phyloP scores from a whole-genome alignment of 1,140 invertebrate species.

The Heliconius melpomene region DNA sequence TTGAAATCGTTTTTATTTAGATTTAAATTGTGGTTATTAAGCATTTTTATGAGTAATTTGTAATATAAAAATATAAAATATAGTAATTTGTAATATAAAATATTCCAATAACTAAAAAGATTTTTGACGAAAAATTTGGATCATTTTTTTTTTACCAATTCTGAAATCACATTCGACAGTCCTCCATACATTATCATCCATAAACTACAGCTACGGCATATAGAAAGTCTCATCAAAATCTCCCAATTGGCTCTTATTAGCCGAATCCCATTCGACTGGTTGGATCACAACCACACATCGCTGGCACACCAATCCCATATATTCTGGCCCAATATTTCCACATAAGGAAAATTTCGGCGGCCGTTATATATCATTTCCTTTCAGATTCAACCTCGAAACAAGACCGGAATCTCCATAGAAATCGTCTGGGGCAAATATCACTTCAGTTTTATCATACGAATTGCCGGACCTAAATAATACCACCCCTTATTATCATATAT shows the following conservation, averaged over 20 bases:
- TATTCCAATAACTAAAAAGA: neutral
- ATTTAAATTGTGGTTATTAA: neutral
- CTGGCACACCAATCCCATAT: constrained; percentile 49
- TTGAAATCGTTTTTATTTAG: neutral
- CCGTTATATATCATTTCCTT: constrained; percentile 70
- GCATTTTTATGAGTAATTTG: neutral
- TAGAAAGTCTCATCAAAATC: constrained; percentile 17
- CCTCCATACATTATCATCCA: constrained; percentile 11
- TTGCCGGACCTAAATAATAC: constrained; percentile 76
- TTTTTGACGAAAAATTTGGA: neutral
- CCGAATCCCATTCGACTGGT: constrained; percentile 29
- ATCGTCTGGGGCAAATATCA: constrained; percentile 75
- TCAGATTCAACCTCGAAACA: constrained; percentile 76
- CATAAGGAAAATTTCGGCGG: constrained; percentile 52
- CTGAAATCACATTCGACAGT: neutral
- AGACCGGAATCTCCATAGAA: constrained; percentile 78
- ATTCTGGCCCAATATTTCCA: constrained; percentile 59
- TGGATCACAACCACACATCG: constrained; percentile 42
- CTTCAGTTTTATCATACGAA: constrained; percentile 76
- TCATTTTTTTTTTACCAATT: neutral
- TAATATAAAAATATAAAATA: no score
- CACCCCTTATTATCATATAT: constrained; percentile 71
- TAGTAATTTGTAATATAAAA: neutral
- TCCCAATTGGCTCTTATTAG: constrained; percentile 28
- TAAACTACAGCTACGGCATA: neutral